phyloP scores from a whole-genome alignment of 2,888 invertebrate species.

The Heliconius erato region DNA sequence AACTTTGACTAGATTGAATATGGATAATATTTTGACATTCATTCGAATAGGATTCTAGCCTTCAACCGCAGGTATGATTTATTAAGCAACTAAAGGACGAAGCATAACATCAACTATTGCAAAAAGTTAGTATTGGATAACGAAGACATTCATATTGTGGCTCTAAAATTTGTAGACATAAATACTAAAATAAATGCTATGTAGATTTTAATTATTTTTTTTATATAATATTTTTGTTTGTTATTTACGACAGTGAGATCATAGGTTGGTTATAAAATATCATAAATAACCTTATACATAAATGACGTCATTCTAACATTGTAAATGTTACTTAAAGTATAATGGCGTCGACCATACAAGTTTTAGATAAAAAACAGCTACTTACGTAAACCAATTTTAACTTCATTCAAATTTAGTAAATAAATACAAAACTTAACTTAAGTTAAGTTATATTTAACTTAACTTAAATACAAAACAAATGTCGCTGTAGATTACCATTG shows the following conservation, averaged over 20 bases:
- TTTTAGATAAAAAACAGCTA: background rate
- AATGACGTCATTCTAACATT: conserved; percentile 8
- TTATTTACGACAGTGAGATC: conserved; percentile 1
- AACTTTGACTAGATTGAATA: background rate
- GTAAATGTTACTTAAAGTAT: background rate
- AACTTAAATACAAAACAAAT: background rate
- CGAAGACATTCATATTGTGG: background rate
- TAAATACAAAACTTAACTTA: background rate
- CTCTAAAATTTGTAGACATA: background rate
- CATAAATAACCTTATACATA: background rate
- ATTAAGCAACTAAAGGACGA: background rate
- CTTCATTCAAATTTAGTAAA: background rate
- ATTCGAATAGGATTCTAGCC: background rate
- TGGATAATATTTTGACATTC: background rate
- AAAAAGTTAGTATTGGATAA: background rate
- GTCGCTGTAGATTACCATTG: background rate
- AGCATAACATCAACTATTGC: background rate
- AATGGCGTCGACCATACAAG: background rate
- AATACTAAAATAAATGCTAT: background rate
- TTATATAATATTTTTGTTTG: background rate
- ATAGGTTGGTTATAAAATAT: conserved; percentile 1
- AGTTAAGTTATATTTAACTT: no score
- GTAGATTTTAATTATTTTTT: background rate
- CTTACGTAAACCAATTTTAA: background rate
- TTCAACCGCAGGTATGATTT: background rate